Conservation (phyloP, 2,888 invertebrate species). For the Gymnosoma rotundatum region DNA sequence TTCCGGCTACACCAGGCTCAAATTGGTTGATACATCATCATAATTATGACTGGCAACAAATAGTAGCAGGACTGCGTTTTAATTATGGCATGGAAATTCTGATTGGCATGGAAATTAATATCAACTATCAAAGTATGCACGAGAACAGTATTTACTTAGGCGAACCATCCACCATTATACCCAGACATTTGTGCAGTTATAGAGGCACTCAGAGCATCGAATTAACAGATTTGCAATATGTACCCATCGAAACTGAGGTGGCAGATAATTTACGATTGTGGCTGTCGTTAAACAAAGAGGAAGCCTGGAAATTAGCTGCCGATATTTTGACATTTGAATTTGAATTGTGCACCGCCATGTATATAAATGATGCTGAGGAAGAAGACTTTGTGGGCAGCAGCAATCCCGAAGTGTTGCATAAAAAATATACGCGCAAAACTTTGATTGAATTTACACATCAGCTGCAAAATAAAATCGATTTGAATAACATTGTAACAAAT, state of each 20-base stretch:
- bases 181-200: conserved; percentile 74
- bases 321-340: conserved; percentile 78
- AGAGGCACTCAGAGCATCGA: conserved; percentile 70
- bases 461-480: conserved; percentile 74
- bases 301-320: conserved; percentile 74
- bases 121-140: conserved; percentile 75
- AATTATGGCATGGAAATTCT: conserved; percentile 78
- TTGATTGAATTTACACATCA: conserved; percentile 73
- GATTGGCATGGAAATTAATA: conserved; percentile 77
- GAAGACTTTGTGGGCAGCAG: conserved; percentile 58
- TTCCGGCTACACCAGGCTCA: conserved; percentile 77
- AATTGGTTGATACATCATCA: conserved; percentile 76
- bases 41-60: conserved; percentile 78
- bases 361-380: conserved; percentile 46
- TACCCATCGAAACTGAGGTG: conserved; percentile 73
- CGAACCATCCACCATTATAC: conserved; percentile 77
- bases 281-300: conserved; percentile 74
- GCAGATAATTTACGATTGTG: conserved; percentile 76
- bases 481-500: conserved; percentile 74
- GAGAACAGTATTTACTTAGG: conserved; percentile 78
- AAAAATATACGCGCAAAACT: conserved; percentile 75
- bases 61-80: conserved; percentile 74
- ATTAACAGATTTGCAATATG: conserved; percentile 73
- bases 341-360: conserved; percentile 76
- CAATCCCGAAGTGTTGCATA: conserved; percentile 67